Percentiles rank a stretch among this genome's conserved stretches.
phyloP scores from a whole-genome alignment of 1,140 invertebrate species.

The Lordiphosa collinella region DNA sequence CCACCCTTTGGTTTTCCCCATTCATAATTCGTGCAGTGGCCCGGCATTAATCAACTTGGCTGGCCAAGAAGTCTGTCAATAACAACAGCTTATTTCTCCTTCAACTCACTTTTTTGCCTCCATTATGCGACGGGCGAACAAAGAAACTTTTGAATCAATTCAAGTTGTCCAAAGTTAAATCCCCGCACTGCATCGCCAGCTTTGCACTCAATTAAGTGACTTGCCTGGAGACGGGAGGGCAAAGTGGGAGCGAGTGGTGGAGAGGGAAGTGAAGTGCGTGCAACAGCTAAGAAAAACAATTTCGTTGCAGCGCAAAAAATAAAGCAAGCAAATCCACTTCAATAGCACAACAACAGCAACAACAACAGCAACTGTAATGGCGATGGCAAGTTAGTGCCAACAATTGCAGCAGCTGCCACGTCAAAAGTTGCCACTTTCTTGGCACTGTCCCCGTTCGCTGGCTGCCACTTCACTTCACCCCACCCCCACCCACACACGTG shows the following conservation, averaged over 20 bases:
- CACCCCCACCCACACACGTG: conserved; percentile 27
- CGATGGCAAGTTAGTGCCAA: conserved; percentile 63
- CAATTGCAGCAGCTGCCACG: conserved; percentile 72
- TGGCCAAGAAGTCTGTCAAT: conserved; percentile 49
- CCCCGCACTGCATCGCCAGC: conserved; percentile 53
- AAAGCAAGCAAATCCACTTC: conserved; percentile 68
- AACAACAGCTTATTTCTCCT: conserved; percentile 19
- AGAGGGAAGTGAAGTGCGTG: conserved; percentile 19
- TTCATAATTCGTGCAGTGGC: conserved; percentile 49
- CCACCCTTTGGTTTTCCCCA: conserved; percentile 1
- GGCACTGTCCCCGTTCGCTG: conserved; percentile 29
- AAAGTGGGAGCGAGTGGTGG: neutral
- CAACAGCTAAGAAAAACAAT: conserved; percentile 67
- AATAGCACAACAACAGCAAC: conserved; percentile 25
- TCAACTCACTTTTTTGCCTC: conserved; percentile 1
- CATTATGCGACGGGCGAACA: conserved; percentile 48
- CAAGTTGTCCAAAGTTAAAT: conserved; percentile 76
- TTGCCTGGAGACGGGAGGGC: conserved; percentile 17
- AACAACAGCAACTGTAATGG: conserved; percentile 14
- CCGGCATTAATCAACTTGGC: conserved; percentile 48
- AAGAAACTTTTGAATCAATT: conserved; percentile 77
- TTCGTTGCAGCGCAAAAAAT: conserved; percentile 45
- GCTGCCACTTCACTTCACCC: too few relatives aligned
- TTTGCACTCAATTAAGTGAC: conserved; percentile 76
- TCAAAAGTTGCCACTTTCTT: conserved; percentile 70